Evolutionary conservation across 2,113 vertebrate species (phyloP), one percentile per base, ranked within the genome.

Genomic region (Anser brachyrhynchus): DNA sequence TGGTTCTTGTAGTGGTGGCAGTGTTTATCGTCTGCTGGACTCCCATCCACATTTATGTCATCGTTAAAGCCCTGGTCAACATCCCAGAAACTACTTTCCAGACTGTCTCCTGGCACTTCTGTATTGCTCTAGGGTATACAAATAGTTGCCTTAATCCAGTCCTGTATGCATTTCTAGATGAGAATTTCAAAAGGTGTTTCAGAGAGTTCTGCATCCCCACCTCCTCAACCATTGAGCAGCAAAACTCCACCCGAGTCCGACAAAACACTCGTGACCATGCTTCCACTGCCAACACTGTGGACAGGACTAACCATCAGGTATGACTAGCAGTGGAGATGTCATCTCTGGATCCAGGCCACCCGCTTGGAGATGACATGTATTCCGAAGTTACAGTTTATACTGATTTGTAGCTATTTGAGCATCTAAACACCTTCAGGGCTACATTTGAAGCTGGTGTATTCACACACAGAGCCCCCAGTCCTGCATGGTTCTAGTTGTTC

Each of bases 1-100:
- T 99, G 99, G 99, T 99, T 76, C 98, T 99, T 77, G 99, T 99
- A 44, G 99, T 99, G 23, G 99, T 99, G 65, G 99, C 99, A 0
- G 99, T 99, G 94, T 99, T 99, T 92, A 99, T 99, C 16, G 88
- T 99, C 93, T 99, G 99, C 98, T 99, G 99, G 99, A 99, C 99
- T 16, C 99, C 99, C 51, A 99, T 99, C 92, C 99, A 99, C 96
- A 99, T 99, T 93, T 99, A 99, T 5, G 99, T 99, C 93, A 99
- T 99, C 95, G 97, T 99, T 96, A 99, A 99, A 96, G 99, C 99
- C 54, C 98, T 99, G 97, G 97, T 99, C 77, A 99, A 98, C 55
- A 98, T 99, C 88, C 99, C 99, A 73, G 98, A 97, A 98, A 99
- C 99, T 39, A 99, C 99, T 10, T 98, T 99, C 88, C 99, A 99